Base-by-base conservation (phyloP, 2,888 invertebrate genomes). In the Erynnis tages region DNA sequence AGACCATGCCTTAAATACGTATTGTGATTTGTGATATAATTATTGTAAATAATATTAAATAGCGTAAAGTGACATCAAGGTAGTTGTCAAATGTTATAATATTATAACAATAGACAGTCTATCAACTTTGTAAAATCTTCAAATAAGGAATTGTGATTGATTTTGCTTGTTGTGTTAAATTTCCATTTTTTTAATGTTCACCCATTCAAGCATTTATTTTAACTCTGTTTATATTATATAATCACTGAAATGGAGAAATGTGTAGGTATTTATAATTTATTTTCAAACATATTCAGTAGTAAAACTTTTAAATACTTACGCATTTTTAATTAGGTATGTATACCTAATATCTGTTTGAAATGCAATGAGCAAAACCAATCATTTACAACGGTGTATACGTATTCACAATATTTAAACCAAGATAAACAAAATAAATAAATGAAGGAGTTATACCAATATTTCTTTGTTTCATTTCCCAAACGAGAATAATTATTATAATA, bases 11-110 rank as follows among this genome's bases (percentile, higher is more conserved):
- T 82, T 80, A 72, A 69, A 69, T 61, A 68, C 66, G 66, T 67
- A 75, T 73, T 82, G 82, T 82, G 82, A 82, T 81, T 74, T 82
- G 82, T 83, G 82, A 82, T 83, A 82, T 70, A 70, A 60, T 63
- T 64, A 72, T 62, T 73, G 73, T 75, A 70, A 71, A 76, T 76
- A 73, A 50, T 55, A 62, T 53, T 53, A 57, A 54, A n/a, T n/a
- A 44, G 47, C 57, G 57, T 59, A 62, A 62, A 61, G 48, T 38
- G 47, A 38, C 46, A 30, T 32, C 48, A 35, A 35, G 40, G 48
- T 35, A 52, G 46, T 47, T 57, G 54, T 54, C 44, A 38, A 34
- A 37, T 52, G 50, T 38, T 44, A 54, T 38, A 37, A 44, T 49
- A 45, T 46, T 54, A 45, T 41, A 4, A 1, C 14, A 44, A 54